phyloP scores from a whole-genome alignment of 23 tunicate species.

The Trididemnum nubilum region DNA sequence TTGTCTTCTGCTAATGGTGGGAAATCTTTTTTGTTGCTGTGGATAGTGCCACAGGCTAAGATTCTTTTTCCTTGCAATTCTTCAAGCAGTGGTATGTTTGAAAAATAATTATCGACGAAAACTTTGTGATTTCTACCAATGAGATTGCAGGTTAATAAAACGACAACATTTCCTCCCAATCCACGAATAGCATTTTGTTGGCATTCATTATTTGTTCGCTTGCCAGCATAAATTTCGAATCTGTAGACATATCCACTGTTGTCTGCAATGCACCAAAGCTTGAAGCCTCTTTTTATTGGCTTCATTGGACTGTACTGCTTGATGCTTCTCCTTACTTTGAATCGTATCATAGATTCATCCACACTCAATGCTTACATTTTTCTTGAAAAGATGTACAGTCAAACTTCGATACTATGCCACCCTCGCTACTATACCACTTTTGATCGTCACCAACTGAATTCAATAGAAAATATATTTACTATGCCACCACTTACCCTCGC shows the following conservation, averaged over 20 bases:
- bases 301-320: too few species aligned
- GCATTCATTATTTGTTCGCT: background rate
- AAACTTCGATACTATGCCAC: too few species aligned
- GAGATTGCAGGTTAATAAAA: background rate
- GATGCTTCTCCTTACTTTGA: background rate
- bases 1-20: slow-evolving; percentile 11
- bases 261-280: slow-evolving; percentile 3
- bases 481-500: too few species aligned
- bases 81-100: background rate
- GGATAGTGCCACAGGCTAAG: slow-evolving; percentile 31
- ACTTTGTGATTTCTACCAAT: background rate
- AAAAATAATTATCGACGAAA: slow-evolving; percentile 23
- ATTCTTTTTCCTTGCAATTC: background rate
- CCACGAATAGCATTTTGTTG: slow-evolving; percentile 10
- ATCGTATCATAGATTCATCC: slow-evolving; percentile 10
- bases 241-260: slow-evolving; percentile 8
- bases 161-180: slow-evolving; percentile 10
- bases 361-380: background rate
- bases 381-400: background rate
- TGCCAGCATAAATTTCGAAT: slow-evolving; percentile 17
- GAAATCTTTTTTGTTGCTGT: slow-evolving; percentile 16
- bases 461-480: too few species aligned
- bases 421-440: too few species aligned
- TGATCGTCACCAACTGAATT: too few species aligned
- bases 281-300: slow-evolving; percentile 24